Evolutionary conservation across 2,888 invertebrate species (phyloP), one percentile per base, ranked within the genome.

Genomic region (Nycteola revayana): DNA sequence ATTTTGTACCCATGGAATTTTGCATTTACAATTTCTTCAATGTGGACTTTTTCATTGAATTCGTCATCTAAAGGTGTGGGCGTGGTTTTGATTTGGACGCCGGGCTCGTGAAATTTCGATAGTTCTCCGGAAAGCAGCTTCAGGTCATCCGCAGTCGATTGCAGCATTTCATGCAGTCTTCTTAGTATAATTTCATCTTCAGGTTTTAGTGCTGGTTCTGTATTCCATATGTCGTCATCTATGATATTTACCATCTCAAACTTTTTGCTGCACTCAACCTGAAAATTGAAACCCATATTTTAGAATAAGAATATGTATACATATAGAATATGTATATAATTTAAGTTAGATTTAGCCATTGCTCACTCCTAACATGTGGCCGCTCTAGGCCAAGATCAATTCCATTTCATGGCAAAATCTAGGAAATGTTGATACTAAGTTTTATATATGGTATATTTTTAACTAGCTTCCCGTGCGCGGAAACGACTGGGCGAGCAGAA

Each of bases 251-350:
- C 76, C 72, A 81, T 76, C 75, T 85, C 82, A 52, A 79, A 66
- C 48, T 73, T 75, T 56, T 78, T 85, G 76, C 82, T 83, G 80
- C 83, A 78, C 59, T 85, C 79, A 77, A 82, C 83, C 88, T 87
- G 77, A 2, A 45, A 46, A 25, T 28, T 23, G 17, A 7, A 32
- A 27, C 14, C n/a, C n/a, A n/a, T n/a, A n/a, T n/a, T n/a, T n/a
- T n/a, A n/a, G n/a, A n/a, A n/a, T n/a, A n/a, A n/a, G n/a, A n/a
- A n/a, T n/a, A n/a, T n/a, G n/a, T n/a, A n/a, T n/a, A n/a, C n/a
- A n/a, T n/a, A n/a, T n/a, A n/a, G n/a, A n/a, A n/a, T n/a, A n/a
- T n/a, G n/a, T n/a, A n/a, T n/a, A n/a, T n/a, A n/a, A n/a, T n/a
- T n/a, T n/a, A n/a, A n/a, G n/a, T n/a, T n/a, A n/a, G n/a, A n/a